These are phyloP conservation scores for Gari tellinella DNA, from an alignment of 2,888 invertebrate species.

Conservation along the genomic window DNA sequence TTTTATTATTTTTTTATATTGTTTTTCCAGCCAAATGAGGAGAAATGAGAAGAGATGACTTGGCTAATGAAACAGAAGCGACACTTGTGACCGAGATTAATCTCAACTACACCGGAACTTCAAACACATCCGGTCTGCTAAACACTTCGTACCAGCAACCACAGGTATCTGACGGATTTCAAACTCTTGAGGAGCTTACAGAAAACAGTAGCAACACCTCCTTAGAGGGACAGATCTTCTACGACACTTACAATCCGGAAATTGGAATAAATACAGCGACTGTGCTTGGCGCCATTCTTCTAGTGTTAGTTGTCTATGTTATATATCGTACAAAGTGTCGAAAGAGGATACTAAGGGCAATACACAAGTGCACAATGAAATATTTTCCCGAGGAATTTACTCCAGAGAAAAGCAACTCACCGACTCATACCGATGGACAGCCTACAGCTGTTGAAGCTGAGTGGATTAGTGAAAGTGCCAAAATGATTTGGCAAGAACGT, in stretches of 20 bases:
- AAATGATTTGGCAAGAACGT: conserved; percentile 49
- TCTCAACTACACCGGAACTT: background rate
- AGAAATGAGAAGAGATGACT: conserved; percentile 68
- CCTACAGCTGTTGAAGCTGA: conserved; percentile 21
- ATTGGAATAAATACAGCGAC: conserved; percentile 73
- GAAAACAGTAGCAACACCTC: conserved; percentile 20
- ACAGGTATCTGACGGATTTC: background rate
- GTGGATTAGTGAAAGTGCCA: conserved; percentile 47
- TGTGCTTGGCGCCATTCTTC: conserved; percentile 71
- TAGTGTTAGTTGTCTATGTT: conserved; percentile 69
- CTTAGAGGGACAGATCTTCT: conserved; percentile 48
- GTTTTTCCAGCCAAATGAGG: conserved; percentile 70
- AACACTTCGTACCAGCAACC: conserved; percentile 5
- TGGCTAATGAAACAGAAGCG: conserved; percentile 46
- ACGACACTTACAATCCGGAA: conserved; percentile 70
- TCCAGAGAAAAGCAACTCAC: conserved; percentile 6
- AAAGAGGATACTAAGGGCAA: conserved; percentile 42
- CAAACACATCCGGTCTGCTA: conserved; percentile 13
- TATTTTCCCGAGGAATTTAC: conserved; percentile 55
- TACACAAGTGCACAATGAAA: conserved; percentile 50
- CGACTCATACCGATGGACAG: conserved; percentile 13
- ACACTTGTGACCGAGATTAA: conserved; percentile 40
- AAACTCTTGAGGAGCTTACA: conserved; percentile 5
- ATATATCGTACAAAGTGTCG: conserved; percentile 63
- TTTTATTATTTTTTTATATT: conserved; percentile 1